Base-by-base conservation (phyloP, 2,113 vertebrate species). In the Ginglymostoma cirratum region DNA sequence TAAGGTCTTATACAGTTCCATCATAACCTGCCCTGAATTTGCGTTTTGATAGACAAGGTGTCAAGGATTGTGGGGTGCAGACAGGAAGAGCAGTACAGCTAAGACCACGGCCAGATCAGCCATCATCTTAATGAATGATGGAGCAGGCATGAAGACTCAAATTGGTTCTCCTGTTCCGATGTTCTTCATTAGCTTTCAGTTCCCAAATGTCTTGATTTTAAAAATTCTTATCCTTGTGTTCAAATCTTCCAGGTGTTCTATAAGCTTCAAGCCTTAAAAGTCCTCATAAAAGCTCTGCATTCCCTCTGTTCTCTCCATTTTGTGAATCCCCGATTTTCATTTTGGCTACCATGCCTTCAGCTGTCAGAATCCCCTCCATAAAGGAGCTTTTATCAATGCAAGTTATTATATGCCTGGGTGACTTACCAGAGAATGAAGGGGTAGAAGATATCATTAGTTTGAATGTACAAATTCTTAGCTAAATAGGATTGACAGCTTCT, bases 371-470 rank as follows among this genome's bases (percentile, higher is more conserved):
- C 34, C 72, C 30, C 30, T 76, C 72, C 30, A 34, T 34, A 30
- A 76, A 76, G 72, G 30, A 76, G 72, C 30, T 48, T 76, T 34
- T 76, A n/a, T 76, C 30, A 76, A 76, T 76, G 7, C 72, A 7
- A 38, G 34, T 78, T 78, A 24, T 69, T 94, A 66, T 94, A 42
- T 23, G 69, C 27, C 66, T 94, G 93, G 55, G 45, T 67, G 24
- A 34, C 66, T 30, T 99, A 97, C 97, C 98, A 96, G 98, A 98
- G 97, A 98, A 98, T 97, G 99, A 98, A 96, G 99, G 98, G 96
- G 98, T 98, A 52, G 99, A 98, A 97, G 98, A 97, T 97, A 99
- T 99, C 99, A 99, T 99, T 97, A 97, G 96, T 98, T 98, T 96
- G 96, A 97, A 97, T 97, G 97, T 97, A 97, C 65, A 97, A 97